phyloP scores from a whole-genome alignment of 2,113 vertebrate species.

The Monarcha castaneiventris region DNA sequence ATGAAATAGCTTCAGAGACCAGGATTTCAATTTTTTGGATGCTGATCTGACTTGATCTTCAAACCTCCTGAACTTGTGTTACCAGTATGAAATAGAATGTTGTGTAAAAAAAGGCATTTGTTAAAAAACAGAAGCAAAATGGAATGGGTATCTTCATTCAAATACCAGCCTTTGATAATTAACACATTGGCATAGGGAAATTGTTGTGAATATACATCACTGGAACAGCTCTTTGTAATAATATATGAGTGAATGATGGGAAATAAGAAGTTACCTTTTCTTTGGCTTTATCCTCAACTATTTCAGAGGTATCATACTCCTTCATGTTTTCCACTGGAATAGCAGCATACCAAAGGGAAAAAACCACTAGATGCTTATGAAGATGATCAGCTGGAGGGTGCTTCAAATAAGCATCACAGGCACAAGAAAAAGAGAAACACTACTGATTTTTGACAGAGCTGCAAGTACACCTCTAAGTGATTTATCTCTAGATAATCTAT shows the following conservation, averaged over 20 bases:
- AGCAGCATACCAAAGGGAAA: background rate
- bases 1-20: background rate
- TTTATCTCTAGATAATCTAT: constrained; percentile 34
- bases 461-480: background rate
- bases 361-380: background rate
- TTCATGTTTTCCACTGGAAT: background rate
- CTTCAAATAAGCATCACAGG: background rate
- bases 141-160: background rate
- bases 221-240: background rate
- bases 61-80: background rate
- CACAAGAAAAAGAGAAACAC: background rate
- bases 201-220: background rate
- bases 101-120: background rate
- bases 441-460: background rate
- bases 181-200: background rate
- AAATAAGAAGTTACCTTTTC: background rate
- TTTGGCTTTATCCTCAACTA: background rate
- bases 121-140: background rate
- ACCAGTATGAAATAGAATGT: background rate
- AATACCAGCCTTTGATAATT: background rate
- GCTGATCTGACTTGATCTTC: background rate
- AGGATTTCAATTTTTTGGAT: background rate
- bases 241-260: background rate
- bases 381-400: background rate
- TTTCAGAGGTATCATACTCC: background rate